Conservation (phyloP, 2,113 vertebrate genomes). For the Irena cyanogastra region DNA sequence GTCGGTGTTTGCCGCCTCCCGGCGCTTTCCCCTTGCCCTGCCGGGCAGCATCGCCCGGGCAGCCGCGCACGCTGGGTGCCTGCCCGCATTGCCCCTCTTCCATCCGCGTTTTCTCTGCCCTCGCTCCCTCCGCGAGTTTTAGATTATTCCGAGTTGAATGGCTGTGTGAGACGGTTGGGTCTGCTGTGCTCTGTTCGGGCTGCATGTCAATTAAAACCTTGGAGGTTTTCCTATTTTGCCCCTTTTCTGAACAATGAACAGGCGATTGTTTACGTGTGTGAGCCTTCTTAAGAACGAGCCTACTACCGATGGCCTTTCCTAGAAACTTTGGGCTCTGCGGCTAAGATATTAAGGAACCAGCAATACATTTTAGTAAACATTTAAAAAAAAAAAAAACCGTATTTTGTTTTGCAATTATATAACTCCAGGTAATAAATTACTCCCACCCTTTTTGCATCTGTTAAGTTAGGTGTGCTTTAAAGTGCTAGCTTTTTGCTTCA, state of each 20-base stretch:
- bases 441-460: neutral
- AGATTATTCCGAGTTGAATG: accelerated
- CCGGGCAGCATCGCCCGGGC: neutral
- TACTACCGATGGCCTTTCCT: neutral
- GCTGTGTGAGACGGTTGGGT: neutral
- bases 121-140: accelerated
- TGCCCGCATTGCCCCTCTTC: neutral
- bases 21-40: neutral
- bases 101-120: accelerated
- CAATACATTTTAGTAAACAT: accelerated
- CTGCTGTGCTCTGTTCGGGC: neutral
- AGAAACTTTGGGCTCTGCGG: neutral
- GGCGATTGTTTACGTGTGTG: neutral
- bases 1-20: neutral
- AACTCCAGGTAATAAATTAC: neutral
- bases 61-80: accelerated
- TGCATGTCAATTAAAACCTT: neutral
- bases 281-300: neutral
- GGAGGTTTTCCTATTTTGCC: accelerated
- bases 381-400: neutral
- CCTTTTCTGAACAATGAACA: neutral
- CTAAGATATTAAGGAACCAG: neutral
- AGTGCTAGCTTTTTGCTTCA: neutral
- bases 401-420: neutral
- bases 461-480: neutral